Conservation (phyloP, 2,113 vertebrate genomes). For the Microtus richardsoni region DNA sequence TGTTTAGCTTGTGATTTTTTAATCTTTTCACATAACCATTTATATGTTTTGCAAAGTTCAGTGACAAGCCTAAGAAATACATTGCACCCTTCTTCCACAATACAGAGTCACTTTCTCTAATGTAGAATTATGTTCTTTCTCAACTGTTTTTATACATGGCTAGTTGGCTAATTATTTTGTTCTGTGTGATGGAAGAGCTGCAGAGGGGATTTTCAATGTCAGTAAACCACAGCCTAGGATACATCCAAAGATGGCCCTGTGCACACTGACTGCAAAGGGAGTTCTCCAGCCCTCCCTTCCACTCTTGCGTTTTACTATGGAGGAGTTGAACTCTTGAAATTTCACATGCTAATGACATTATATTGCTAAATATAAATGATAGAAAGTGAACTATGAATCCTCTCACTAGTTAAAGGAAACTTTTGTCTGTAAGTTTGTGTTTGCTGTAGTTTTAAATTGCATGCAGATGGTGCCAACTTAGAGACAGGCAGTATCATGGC, state of each 20-base stretch:
- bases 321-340: not conserved
- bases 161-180: not conserved
- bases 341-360: not conserved
- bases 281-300: not conserved
- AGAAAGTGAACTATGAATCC: not conserved
- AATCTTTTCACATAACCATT: not conserved
- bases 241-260: not conserved
- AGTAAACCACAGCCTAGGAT: not conserved
- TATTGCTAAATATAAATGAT: slow-evolving; percentile 37
- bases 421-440: slow-evolving; percentile 9
- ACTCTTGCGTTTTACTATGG: not conserved
- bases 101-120: not conserved
- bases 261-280: fast-evolving
- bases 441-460: slow-evolving; percentile 8
- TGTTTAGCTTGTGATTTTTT: not conserved
- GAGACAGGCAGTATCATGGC: slow-evolving; percentile 10
- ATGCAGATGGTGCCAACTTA: slow-evolving; percentile 47
- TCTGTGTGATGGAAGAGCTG: not conserved
- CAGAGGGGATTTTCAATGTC: not conserved
- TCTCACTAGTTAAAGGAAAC: not conserved
- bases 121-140: not conserved
- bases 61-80: not conserved
- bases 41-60: not conserved
- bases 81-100: fast-evolving
- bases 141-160: not conserved